Conservation (phyloP, 2,888 invertebrate species). For the Limnephilus lunatus region DNA sequence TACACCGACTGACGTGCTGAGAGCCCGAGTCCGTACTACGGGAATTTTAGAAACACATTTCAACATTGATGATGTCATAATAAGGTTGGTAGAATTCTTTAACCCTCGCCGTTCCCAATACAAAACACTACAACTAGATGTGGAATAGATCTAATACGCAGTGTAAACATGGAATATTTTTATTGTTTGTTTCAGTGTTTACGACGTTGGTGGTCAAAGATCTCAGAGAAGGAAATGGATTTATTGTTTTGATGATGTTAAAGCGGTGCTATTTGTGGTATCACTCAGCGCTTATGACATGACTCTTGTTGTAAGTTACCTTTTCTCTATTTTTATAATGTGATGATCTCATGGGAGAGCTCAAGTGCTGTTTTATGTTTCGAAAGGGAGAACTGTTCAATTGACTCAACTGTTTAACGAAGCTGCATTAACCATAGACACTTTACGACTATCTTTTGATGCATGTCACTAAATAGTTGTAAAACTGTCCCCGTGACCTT, state of each 20-base stretch:
- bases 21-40: constrained; percentile 81
- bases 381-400: too few species aligned
- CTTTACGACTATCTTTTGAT: too few species aligned
- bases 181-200: constrained; percentile 74
- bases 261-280: constrained; percentile 81
- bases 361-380: too few species aligned
- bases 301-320: constrained; percentile 75
- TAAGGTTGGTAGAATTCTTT: constrained; percentile 68
- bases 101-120: not conserved
- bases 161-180: too few species aligned
- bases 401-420: too few species aligned
- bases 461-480: too few species aligned
- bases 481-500: too few species aligned
- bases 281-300: constrained; percentile 83
- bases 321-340: not conserved
- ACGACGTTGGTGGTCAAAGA: constrained; percentile 82
- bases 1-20: constrained; percentile 80
- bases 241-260: constrained; percentile 82
- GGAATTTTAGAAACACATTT: constrained; percentile 83
- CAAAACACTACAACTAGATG: not conserved
- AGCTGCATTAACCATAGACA: too few species aligned
- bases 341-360: too few species aligned
- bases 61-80: constrained; percentile 78
- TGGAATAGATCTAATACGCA: too few species aligned
- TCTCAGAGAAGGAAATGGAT: constrained; percentile 83